Evolutionary conservation across 2,113 vertebrate species (phyloP).

Genomic region (Pedetes capensis): DNA sequence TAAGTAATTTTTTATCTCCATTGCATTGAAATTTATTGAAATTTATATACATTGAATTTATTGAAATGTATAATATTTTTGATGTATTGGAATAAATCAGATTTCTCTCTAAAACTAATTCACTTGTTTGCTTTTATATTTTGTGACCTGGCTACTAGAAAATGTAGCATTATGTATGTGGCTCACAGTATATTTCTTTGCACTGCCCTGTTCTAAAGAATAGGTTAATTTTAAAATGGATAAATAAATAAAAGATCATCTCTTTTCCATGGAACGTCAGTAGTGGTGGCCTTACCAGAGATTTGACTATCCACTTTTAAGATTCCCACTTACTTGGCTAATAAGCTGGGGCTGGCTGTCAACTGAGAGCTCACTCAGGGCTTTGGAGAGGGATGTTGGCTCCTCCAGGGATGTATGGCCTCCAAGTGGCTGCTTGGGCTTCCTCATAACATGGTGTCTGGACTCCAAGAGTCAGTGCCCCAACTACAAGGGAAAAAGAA

Average conservation of each 20-base stretch:
- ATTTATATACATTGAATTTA: no score
- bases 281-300: not conserved
- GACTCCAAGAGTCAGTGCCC: not conserved
- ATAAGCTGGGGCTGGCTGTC: not conserved
- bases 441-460: not conserved
- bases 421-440: not conserved
- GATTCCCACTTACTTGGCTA: not conserved
- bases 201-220: not conserved
- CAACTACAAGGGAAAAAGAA: not conserved
- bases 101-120: slow-evolving; percentile 24
- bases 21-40: no score
- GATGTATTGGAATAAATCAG: not conserved
- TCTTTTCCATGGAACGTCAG: not conserved
- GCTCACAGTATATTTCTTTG: not conserved
- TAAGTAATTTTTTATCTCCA: not conserved
- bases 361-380: not conserved
- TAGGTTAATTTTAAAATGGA: not conserved
- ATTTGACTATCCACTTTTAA: not conserved
- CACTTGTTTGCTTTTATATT: not conserved
- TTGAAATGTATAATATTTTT: not conserved
- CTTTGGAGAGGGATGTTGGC: not conserved
- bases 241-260: not conserved
- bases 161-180: not conserved
- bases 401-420: not conserved
- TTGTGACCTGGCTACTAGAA: not conserved